These are phyloP conservation scores for Hydraecia micacea DNA, from an alignment of 2,888 invertebrate species.

Conservation along the genomic window DNA sequence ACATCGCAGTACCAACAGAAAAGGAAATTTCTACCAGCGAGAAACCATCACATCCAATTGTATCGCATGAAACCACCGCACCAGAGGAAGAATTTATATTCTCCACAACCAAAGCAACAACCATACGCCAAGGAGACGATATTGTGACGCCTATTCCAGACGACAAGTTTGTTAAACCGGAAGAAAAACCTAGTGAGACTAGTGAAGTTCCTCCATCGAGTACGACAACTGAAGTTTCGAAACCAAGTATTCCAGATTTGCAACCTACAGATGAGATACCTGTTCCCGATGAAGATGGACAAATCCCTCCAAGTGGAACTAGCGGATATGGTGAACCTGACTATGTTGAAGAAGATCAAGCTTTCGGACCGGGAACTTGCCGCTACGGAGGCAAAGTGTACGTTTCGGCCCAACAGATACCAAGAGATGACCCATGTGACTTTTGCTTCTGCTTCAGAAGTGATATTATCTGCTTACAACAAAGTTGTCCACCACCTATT, in stretches of 20 bases:
- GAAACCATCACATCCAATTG: constrained; percentile 51
- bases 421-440: constrained; percentile 98
- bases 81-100: constrained; percentile 62
- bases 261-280: constrained; percentile 81
- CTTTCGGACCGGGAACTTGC: constrained; percentile 97
- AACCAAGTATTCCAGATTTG: constrained; percentile 76
- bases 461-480: constrained; percentile 98
- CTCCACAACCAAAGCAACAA: constrained; percentile 58
- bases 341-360: constrained; percentile 94
- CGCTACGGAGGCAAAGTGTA: constrained; percentile 97
- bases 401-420: constrained; percentile 98
- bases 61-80: constrained; percentile 52
- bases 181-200: constrained; percentile 72
- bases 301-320: constrained; percentile 81
- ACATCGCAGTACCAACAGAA: constrained; percentile 38
- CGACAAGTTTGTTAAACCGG: constrained; percentile 75
- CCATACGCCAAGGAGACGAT: constrained; percentile 64
- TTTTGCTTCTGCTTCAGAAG: constrained; percentile 99
- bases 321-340: constrained; percentile 91
- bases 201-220: constrained; percentile 65
- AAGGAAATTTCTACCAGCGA: constrained; percentile 58
- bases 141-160: constrained; percentile 61
- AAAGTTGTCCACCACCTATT: constrained; percentile 98
- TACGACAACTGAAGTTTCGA: constrained; percentile 75
- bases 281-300: constrained; percentile 79